A percentile compares a stretch with the other conserved stretches of the same genome.
Evolutionary conservation across 1,140 invertebrate species (phyloP).

Genomic region (Anoplolepis gracilipes): DNA sequence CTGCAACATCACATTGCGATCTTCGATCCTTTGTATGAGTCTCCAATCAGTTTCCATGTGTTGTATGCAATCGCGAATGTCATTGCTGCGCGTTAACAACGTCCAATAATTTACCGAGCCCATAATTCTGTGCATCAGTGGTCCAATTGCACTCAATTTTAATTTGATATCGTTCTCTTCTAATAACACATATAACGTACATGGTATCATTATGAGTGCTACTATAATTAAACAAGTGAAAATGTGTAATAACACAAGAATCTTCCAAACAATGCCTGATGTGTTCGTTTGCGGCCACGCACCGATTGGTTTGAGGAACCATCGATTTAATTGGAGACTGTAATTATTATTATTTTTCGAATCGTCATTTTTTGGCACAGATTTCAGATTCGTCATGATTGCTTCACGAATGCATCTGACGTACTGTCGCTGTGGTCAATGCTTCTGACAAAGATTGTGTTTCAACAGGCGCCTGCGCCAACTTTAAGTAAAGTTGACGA

Average conservation of each 20-base stretch:
- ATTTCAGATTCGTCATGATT: neutral
- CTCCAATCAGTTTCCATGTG: conserved; percentile 77
- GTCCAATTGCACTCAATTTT: conserved; percentile 71
- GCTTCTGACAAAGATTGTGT: neutral
- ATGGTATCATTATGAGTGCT: conserved; percentile 30
- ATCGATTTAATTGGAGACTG: conserved; percentile 41
- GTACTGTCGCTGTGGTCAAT: neutral
- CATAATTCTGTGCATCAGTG: conserved; percentile 76
- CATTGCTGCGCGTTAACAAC: conserved; percentile 52
- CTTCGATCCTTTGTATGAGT: neutral
- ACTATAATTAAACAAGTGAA: neutral
- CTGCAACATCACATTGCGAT: conserved; percentile 55
- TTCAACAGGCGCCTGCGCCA: conserved; percentile 12
- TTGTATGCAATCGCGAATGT: conserved; percentile 73
- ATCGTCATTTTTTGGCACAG: neutral
- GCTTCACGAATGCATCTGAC: neutral
- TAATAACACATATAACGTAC: conserved; percentile 34
- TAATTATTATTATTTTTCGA: conserved; percentile 18
- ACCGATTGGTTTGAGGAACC: conserved; percentile 64
- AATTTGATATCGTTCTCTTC: conserved; percentile 68
- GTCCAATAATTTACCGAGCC: conserved; percentile 75
- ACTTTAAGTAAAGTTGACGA: neutral
- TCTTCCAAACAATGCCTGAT: neutral
- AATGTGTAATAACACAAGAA: neutral
- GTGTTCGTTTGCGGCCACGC: conserved; percentile 35